These are phyloP conservation scores for Bos javanicus DNA, from an alignment of 2,113 vertebrate genomes.

Conservation along the genomic window DNA sequence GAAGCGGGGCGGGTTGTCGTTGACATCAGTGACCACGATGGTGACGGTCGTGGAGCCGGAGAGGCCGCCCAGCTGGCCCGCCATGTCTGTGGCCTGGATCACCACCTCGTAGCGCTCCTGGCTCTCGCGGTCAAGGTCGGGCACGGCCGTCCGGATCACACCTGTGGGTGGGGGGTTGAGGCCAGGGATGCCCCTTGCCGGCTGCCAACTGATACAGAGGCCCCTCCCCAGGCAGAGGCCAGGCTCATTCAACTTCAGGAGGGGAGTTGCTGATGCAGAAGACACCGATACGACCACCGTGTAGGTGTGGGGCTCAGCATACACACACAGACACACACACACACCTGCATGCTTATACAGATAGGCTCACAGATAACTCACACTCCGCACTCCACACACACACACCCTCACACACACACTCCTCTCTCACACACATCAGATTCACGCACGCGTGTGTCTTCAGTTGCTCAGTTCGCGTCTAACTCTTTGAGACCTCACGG, in stretches of 20 bases:
- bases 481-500: not conserved
- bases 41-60: slow-evolving; percentile 93
- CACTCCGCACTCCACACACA: not conserved
- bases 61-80: slow-evolving; percentile 67
- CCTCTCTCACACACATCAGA: not conserved
- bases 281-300: accelerated
- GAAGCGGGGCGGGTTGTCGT: slow-evolving; percentile 72
- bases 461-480: not conserved
- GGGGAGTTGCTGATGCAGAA: not conserved
- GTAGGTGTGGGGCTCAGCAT: not conserved
- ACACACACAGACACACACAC: not conserved
- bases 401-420: not conserved
- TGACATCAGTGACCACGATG: slow-evolving; percentile 93
- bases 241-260: not conserved
- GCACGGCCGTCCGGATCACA: slow-evolving; percentile 95
- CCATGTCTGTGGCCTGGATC: slow-evolving; percentile 94
- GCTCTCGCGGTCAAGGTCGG: slow-evolving; percentile 96
- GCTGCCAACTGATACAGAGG: not conserved
- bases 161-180: slow-evolving; percentile 80
- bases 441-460: not conserved
- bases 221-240: not conserved
- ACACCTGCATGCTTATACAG: not conserved
- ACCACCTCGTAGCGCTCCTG: slow-evolving; percentile 98
- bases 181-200: not conserved
- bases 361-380: not conserved